Conservation (phyloP, 2,797 vertebrate species). For the Bovichtus variegatus region DNA sequence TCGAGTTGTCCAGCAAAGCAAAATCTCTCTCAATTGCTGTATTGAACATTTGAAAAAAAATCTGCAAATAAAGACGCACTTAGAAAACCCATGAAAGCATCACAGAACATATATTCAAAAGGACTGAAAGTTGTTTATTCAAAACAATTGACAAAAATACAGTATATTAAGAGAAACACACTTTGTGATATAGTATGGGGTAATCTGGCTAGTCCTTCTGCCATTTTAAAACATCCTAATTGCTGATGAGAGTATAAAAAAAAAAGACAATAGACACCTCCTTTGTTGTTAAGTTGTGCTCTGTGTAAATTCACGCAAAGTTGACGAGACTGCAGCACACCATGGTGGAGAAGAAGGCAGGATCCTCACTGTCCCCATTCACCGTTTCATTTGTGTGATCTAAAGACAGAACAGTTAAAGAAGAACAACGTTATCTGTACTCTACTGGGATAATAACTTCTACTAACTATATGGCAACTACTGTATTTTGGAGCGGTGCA, state of each 20-base stretch:
- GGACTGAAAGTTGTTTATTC: not conserved
- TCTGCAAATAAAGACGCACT: constrained; percentile 15
- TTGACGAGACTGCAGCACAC: constrained; percentile 89
- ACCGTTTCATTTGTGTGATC: constrained; percentile 84
- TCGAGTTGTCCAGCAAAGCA: constrained; percentile 26
- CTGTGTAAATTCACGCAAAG: constrained; percentile 83
- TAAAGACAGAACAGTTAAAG: constrained; percentile 55
- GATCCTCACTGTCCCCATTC: constrained; percentile 85
- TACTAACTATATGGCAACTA: not conserved
- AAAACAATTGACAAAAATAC: constrained; percentile 11
- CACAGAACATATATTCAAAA: constrained; percentile 22
- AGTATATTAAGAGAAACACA: constrained; percentile 10
- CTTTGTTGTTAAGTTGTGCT: constrained; percentile 6
- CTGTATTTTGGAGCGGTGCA: not conserved
- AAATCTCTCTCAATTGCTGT: not conserved
- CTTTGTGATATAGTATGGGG: constrained; percentile 3
- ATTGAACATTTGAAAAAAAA: not conserved
- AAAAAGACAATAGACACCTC: constrained; percentile 28
- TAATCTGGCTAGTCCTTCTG: not conserved
- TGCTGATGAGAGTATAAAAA: constrained; percentile 6
- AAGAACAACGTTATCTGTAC: not conserved
- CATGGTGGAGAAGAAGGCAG: constrained; percentile 83
- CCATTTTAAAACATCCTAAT: not conserved
- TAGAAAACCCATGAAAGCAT: not conserved
- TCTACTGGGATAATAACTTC: not conserved